Percentiles rank a stretch among this genome's conserved stretches.
Conservation (phyloP, 2,888 invertebrate species). For the Idaea dimidiata region DNA sequence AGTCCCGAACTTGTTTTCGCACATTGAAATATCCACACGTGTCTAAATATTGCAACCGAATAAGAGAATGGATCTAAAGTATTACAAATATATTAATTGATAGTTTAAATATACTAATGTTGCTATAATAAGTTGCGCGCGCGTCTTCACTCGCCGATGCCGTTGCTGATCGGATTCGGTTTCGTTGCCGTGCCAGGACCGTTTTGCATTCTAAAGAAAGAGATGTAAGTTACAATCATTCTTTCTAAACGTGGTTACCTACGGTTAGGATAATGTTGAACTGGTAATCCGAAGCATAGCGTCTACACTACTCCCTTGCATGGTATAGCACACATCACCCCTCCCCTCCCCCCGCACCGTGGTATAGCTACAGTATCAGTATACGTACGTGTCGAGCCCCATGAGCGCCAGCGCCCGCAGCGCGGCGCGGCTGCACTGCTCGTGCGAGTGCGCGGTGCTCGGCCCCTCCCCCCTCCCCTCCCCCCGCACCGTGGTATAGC, state of each 20-base stretch:
- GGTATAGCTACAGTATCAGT: too few relatives aligned
- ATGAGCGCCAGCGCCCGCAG: constrained; percentile 90
- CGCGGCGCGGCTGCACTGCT: constrained; percentile 75
- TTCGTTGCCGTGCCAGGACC: constrained; percentile 41
- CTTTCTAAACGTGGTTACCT: too few relatives aligned
- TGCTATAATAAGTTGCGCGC: background rate
- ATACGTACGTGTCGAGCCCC: constrained; percentile 88
- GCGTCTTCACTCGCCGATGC: constrained; percentile 53
- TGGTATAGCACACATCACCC: too few relatives aligned
- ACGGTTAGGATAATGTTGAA: too few relatives aligned
- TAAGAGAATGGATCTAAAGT: constrained; percentile 27
- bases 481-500: too few relatives aligned
- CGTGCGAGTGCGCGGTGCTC: constrained; percentile 80
- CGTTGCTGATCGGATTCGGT: constrained; percentile 53
- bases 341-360: too few relatives aligned
- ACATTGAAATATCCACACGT: constrained; percentile 71
- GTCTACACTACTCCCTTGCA: too few relatives aligned
- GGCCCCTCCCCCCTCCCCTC: too few relatives aligned
- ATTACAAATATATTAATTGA: constrained; percentile 18
- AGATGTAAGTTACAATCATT: too few relatives aligned
- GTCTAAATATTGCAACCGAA: constrained; percentile 55
- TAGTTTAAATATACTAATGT: constrained; percentile 8
- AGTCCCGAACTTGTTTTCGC: constrained; percentile 67
- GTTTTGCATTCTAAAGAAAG: constrained; percentile 42
- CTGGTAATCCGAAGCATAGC: too few relatives aligned